Evolutionary conservation across 2,797 vertebrate genomes (phyloP).

Genomic region (Pyrrhura leucotis): DNA sequence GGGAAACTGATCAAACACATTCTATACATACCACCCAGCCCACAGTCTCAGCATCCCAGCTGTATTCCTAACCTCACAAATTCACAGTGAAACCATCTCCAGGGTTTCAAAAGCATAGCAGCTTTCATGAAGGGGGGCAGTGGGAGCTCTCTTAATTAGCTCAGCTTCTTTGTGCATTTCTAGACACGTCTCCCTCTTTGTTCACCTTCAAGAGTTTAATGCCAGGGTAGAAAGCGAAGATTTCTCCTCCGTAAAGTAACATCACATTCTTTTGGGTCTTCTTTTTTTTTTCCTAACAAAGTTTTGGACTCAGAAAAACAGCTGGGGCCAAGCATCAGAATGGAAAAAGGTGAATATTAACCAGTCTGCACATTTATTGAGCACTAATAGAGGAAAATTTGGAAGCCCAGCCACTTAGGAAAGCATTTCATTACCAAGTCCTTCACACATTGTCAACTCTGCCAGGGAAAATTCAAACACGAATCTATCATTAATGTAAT

Average conservation of each 20-base stretch:
- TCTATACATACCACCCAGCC: conserved; percentile 78
- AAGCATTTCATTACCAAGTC: background rate
- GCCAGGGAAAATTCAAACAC: background rate
- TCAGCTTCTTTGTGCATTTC: conserved; percentile 39
- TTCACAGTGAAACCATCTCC: conserved; percentile 71
- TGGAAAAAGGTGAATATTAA: conserved; percentile 9
- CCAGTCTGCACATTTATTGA: background rate
- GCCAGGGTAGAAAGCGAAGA: background rate
- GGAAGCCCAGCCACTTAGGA: background rate
- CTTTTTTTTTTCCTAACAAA: background rate
- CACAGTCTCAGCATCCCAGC: conserved; percentile 76
- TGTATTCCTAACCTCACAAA: conserved; percentile 75
- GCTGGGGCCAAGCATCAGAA: background rate
- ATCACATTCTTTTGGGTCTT: background rate
- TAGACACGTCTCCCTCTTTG: conserved; percentile 40
- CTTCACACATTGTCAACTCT: background rate
- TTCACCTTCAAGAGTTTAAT: conserved; percentile 41
- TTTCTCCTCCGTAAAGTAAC: background rate
- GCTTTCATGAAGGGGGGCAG: conserved; percentile 62
- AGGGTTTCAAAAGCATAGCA: conserved; percentile 68
- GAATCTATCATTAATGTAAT: background rate
- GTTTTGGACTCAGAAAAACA: background rate
- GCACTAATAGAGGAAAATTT: background rate
- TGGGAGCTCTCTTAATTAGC: conserved; percentile 60
- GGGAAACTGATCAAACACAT: conserved; percentile 82